Conservation (phyloP, 37 sponge, comb jelly and placozoan species). For the Aplysina aerophoba region DNA sequence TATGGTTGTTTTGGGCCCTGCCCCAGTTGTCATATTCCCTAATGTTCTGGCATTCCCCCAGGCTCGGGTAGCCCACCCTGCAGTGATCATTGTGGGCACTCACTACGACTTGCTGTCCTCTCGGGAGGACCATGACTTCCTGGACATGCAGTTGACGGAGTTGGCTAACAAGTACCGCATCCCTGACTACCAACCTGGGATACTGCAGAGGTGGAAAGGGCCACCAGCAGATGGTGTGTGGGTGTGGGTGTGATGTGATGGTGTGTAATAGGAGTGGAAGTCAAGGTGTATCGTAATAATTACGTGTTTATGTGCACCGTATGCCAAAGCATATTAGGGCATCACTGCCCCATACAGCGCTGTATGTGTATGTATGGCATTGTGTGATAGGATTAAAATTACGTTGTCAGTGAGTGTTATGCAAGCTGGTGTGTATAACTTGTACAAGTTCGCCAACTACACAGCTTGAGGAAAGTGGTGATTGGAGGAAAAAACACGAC, state of each 20-base stretch:
- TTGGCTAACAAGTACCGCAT: not conserved
- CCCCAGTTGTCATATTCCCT: not conserved
- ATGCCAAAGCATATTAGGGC: no score
- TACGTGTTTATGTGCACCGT: no score
- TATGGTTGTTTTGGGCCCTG: no score
- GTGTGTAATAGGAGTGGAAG: not conserved
- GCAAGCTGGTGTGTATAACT: no score
- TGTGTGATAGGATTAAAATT: no score
- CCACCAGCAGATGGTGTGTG: not conserved
- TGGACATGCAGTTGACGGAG: not conserved
- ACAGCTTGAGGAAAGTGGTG: no score
- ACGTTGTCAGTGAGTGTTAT: no score
- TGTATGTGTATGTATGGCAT: no score
- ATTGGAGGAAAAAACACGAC: no score
- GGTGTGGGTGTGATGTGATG: not conserved
- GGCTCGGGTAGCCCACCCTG: conserved; percentile 78
- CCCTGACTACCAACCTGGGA: conserved; percentile 3
- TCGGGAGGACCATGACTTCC: conserved; percentile 1
- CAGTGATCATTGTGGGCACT: conserved; percentile 81
- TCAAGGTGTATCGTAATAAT: no score
- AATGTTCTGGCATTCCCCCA: conserved; percentile 1
- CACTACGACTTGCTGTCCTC: conserved; percentile 60
- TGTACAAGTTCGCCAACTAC: no score
- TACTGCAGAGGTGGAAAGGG: not conserved
- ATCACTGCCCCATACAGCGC: no score